A percentile compares a stretch with the other conserved stretches of the same genome.
Conservation (phyloP, 2,113 vertebrate species). For the Climacteris rufus region DNA sequence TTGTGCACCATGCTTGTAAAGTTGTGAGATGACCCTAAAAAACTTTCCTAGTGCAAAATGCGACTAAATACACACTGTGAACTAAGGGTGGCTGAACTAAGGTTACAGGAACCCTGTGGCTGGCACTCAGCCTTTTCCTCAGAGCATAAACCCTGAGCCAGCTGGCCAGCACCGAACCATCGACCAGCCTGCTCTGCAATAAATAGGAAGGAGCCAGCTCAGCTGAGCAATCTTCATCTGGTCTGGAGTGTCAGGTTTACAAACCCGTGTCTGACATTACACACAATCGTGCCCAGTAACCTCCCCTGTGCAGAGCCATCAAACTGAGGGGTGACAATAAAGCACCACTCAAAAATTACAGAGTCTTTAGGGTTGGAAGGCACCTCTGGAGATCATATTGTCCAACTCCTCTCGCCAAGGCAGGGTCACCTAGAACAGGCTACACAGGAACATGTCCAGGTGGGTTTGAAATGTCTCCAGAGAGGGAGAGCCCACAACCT, state of each 20-base stretch:
- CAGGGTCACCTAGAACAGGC: background rate
- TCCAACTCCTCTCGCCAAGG: background rate
- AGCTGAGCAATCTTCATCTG: background rate
- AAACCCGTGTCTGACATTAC: background rate
- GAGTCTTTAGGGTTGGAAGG: background rate
- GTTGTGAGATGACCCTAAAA: background rate
- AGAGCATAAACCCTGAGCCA: background rate
- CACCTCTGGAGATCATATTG: background rate
- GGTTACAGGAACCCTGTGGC: background rate
- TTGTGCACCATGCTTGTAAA: background rate
- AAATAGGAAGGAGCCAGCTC: background rate
- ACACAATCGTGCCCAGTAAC: fast-evolving
- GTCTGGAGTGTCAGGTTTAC: background rate
- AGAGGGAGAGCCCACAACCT: background rate
- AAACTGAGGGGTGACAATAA: background rate
- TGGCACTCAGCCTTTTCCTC: background rate
- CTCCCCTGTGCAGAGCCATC: background rate
- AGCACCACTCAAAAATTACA: background rate
- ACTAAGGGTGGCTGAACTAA: background rate
- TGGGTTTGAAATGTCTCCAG: background rate
- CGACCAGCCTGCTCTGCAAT: background rate
- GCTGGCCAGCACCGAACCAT: background rate
- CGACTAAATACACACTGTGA: background rate
- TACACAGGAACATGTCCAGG: background rate
- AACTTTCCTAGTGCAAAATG: background rate